A percentile compares a stretch with the other conserved stretches of the same genome.
Evolutionary conservation across 37 sponge, comb jelly and placozoan genomes (phyloP).

Genomic region (Ephydatia muelleri): DNA sequence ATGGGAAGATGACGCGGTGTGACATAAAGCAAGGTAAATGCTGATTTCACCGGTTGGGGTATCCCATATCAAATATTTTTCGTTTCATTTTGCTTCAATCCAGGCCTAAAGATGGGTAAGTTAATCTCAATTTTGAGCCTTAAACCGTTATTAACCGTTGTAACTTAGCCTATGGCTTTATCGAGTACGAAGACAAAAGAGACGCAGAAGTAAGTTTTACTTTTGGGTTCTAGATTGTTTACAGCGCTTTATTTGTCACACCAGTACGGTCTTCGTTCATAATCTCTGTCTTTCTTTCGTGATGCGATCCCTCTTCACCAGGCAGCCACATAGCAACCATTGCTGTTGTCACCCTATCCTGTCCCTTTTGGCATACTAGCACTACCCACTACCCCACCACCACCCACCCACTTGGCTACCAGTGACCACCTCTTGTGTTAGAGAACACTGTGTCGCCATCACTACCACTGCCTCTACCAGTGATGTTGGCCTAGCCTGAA

Average conservation of each 20-base stretch:
- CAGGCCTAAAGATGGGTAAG: slow-evolving; percentile 70
- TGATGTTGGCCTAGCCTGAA: background rate
- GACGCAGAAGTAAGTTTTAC: slow-evolving; percentile 71
- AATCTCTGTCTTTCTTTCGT: background rate
- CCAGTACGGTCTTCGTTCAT: background rate
- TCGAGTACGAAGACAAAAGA: slow-evolving; percentile 77
- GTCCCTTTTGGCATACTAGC: background rate
- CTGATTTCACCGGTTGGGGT: background rate
- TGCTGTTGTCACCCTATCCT: background rate
- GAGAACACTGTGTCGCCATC: background rate
- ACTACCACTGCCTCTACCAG: slow-evolving; percentile 3
- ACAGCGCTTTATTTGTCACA: background rate
- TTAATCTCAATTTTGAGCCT: background rate
- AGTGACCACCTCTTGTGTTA: background rate
- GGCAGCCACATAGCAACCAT: background rate
- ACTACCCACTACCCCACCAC: background rate
- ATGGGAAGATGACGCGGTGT: slow-evolving; percentile 76
- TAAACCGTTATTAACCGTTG: background rate
- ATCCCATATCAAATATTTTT: background rate
- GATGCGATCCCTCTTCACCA: background rate
- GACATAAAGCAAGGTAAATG: slow-evolving; percentile 74
- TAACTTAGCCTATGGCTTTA: slow-evolving; percentile 72
- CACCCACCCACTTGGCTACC: background rate
- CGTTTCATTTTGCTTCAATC: background rate
- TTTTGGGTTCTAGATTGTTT: background rate